phyloP scores from a whole-genome alignment of 2,888 invertebrate genomes.

The Nesidiocoris tenuis region DNA sequence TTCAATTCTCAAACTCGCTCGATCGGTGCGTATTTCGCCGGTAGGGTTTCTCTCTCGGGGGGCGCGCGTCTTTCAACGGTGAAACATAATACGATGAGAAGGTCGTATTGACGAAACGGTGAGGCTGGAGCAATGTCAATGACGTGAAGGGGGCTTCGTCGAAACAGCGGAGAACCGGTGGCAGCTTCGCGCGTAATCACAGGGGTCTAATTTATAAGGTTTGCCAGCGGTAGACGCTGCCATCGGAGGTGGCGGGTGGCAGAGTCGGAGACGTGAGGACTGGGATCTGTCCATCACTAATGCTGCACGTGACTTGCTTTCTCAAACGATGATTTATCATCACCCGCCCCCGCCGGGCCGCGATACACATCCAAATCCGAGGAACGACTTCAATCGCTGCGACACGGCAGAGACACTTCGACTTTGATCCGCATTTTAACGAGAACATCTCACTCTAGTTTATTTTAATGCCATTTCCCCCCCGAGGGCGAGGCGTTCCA shows the following conservation, averaged over 20 bases:
- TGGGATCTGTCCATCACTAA: conserved; percentile 47
- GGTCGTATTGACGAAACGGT: background rate
- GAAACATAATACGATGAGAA: background rate
- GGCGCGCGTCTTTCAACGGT: no score
- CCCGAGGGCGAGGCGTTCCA: no score
- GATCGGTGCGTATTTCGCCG: no score
- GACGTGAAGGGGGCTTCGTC: background rate
- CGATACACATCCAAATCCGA: background rate
- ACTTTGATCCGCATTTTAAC: background rate
- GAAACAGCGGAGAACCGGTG: background rate
- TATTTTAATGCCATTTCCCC: no score
- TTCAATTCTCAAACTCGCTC: no score
- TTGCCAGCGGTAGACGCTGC: conserved; percentile 17
- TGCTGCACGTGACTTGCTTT: conserved; percentile 46
- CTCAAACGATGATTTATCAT: conserved; percentile 45
- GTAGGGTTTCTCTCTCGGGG: no score
- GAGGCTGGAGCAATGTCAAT: background rate
- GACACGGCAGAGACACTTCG: background rate
- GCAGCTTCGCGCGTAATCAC: conserved; percentile 19
- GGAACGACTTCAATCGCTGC: background rate
- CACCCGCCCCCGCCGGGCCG: background rate
- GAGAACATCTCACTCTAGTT: background rate
- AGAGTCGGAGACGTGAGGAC: conserved; percentile 23
- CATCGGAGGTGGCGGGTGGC: conserved; percentile 17
- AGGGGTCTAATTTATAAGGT: conserved; percentile 41